Evolutionary conservation across 2,797 vertebrate species (phyloP).

Genomic region (Coilia nasus): DNA sequence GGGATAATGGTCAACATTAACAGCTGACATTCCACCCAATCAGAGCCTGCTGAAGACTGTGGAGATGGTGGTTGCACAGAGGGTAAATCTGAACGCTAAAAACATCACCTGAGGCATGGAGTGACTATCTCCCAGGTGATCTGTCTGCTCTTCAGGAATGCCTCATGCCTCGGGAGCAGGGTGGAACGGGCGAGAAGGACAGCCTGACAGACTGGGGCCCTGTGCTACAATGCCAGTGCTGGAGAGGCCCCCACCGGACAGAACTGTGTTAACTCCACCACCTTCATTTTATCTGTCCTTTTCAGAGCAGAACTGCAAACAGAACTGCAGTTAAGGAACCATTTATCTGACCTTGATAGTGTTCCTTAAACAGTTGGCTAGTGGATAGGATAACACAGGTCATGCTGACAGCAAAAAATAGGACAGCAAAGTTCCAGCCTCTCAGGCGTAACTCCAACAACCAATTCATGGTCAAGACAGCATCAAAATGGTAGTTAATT

Average conservation of each 20-base stretch:
- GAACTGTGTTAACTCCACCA: background rate
- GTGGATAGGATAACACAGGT: background rate
- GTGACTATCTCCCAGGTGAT: background rate
- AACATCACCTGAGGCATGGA: background rate
- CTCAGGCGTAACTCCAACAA: too few relatives aligned
- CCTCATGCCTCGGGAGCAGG: background rate
- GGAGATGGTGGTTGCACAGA: background rate
- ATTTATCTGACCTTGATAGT: background rate
- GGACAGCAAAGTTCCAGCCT: background rate
- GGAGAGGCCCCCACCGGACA: background rate
- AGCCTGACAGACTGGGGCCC: background rate
- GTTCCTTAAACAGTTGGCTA: background rate
- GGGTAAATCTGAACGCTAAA: background rate
- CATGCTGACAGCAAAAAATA: background rate
- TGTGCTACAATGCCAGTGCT: background rate
- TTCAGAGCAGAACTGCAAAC: background rate
- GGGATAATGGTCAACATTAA: background rate
- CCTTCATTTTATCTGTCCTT: background rate
- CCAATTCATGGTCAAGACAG: background rate
- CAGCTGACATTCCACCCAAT: background rate
- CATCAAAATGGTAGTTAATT: background rate
- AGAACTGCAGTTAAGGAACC: background rate
- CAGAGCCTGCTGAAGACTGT: background rate
- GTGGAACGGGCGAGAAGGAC: background rate
- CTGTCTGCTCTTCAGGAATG: conserved; percentile 10